Percentiles rank a stretch among this genome's conserved stretches.
Evolutionary conservation across 2,113 vertebrate species (phyloP).

Genomic region (Donacobius atricapilla): DNA sequence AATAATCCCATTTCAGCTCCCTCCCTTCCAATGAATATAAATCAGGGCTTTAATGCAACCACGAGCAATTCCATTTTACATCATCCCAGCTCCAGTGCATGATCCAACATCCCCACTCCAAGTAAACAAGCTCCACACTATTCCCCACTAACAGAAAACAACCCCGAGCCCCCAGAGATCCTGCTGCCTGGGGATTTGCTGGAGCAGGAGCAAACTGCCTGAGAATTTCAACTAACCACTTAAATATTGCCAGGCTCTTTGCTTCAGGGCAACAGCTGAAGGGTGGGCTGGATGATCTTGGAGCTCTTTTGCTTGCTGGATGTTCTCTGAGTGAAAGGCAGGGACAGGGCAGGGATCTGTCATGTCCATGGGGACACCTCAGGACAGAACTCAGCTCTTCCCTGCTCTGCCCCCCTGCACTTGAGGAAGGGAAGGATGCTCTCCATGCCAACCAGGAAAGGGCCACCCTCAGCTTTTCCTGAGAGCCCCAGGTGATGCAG

Average conservation of each 20-base stretch:
- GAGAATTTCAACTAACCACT: not conserved
- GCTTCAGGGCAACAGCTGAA: not conserved
- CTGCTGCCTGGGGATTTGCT: not conserved
- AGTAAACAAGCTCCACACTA: not conserved
- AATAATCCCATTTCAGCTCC: not conserved
- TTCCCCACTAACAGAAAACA: not conserved
- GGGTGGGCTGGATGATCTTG: not conserved
- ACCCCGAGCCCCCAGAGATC: not conserved
- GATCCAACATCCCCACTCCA: not conserved
- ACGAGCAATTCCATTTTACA: not conserved
- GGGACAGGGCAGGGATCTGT: not conserved
- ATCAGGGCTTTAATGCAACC: not conserved
- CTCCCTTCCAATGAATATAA: not conserved
- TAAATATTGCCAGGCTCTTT: accelerated
- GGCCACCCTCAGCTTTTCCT: not conserved
- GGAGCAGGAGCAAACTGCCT: not conserved
- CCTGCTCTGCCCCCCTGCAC: not conserved
- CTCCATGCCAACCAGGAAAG: not conserved
- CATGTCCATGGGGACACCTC: not conserved
- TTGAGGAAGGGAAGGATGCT: not conserved
- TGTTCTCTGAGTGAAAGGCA: accelerated
- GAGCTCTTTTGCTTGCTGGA: not conserved
- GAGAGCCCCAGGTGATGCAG: not conserved
- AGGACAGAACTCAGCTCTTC: not conserved
- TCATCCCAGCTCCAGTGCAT: not conserved